Evolutionary conservation across 2,888 invertebrate genomes (phyloP).

Genomic region (Chironomus riparius): DNA sequence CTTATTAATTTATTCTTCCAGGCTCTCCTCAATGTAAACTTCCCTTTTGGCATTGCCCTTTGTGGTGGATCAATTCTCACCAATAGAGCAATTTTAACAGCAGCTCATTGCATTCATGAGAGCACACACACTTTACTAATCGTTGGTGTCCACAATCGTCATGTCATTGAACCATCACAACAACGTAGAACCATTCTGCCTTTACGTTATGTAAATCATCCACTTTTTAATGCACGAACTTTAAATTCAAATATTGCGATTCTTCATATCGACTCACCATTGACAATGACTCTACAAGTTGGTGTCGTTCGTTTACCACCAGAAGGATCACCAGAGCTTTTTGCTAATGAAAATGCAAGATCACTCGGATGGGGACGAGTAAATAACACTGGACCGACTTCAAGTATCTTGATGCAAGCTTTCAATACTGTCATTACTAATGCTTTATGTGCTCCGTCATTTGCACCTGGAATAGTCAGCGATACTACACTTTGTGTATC

Average conservation of each 20-base stretch:
- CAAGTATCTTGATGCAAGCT: constrained; percentile 32
- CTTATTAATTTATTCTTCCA: no score
- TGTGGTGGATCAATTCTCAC: constrained; percentile 17
- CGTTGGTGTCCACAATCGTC: constrained; percentile 4
- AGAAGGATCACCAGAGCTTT: background rate
- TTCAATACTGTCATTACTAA: constrained; percentile 36
- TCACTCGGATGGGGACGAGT: constrained; percentile 4
- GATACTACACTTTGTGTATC: constrained; percentile 36
- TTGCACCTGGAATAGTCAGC: constrained; percentile 34
- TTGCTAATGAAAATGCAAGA: background rate
- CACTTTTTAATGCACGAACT: background rate
- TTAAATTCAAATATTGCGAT: constrained; percentile 12
- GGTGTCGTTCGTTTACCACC: background rate
- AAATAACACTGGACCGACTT: background rate
- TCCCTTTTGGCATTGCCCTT: background rate
- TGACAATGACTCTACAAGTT: background rate
- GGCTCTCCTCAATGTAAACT: no score
- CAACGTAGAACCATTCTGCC: background rate
- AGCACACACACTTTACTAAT: background rate
- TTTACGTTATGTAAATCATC: background rate
- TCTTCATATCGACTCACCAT: background rate
- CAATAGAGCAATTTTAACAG: background rate
- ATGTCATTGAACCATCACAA: background rate
- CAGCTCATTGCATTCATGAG: constrained; percentile 11
- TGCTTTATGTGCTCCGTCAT: constrained; percentile 32